phyloP scores from a whole-genome alignment of 2,888 invertebrate species.

The Atherix ibis region DNA sequence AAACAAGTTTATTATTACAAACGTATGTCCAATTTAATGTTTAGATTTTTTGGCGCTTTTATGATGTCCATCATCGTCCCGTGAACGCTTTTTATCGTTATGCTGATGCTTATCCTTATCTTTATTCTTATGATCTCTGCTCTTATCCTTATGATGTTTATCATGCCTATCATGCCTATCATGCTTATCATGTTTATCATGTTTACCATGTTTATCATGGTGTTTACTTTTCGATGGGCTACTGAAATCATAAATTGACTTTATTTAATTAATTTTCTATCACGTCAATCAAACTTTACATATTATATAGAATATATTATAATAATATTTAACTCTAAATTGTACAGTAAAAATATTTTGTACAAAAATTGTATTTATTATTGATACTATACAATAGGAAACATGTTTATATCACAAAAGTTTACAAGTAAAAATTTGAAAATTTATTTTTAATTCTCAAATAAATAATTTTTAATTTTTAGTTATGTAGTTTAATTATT shows the following conservation, averaged over 20 bases:
- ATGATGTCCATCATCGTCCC: slow-evolving; percentile 52
- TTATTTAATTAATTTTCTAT: too few species aligned
- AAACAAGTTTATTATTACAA: too few species aligned
- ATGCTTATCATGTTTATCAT: slow-evolving; percentile 9
- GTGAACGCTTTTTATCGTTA: slow-evolving; percentile 51
- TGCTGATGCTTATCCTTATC: slow-evolving; percentile 18
- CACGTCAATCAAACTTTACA: too few species aligned
- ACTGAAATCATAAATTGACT: slow-evolving; percentile 7
- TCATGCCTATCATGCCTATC: slow-evolving; percentile 15
- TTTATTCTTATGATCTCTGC: slow-evolving; percentile 9
- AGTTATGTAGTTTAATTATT: too few species aligned
- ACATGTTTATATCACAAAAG: too few species aligned
- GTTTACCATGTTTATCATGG: slow-evolving; percentile 36
- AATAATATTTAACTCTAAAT: too few species aligned
- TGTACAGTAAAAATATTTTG: not conserved
- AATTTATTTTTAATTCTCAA: too few species aligned
- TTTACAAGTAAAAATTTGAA: too few species aligned
- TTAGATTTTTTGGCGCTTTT: slow-evolving; percentile 54
- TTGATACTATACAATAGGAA: too few species aligned
- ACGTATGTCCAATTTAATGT: too few species aligned
- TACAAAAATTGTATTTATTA: slow-evolving; percentile 1
- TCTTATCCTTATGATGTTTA: slow-evolving; percentile 9
- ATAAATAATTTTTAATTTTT: too few species aligned
- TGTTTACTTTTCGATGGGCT: slow-evolving; percentile 31
- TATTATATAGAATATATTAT: too few species aligned